Base-by-base conservation (phyloP, 2,113 vertebrate species). In the Erpornis zantholeuca region DNA sequence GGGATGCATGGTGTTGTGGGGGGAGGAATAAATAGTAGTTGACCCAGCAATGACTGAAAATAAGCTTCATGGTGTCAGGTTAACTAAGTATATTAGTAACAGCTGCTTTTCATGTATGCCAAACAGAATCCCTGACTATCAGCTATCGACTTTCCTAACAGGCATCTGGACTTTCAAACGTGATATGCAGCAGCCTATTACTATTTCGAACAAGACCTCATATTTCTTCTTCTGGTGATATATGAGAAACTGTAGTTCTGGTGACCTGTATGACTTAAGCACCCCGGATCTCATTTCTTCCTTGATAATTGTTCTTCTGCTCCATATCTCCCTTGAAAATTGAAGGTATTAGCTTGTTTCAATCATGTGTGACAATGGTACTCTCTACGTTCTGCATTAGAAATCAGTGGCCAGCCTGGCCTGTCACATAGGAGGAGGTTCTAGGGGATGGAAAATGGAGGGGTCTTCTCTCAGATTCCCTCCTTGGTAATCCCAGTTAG, bases 231-330 rank as follows among this genome's bases (percentile, higher is more conserved):
- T 81, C 76, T 94, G 42, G 35, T 89, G 77, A 84, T 96, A 87
- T 10, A 88, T 52, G 82, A 91, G 84, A 91, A 94, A 91, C 54
- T 88, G 66, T 22, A 85, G 1, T 90, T 94, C 75, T 94, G 71
- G 54, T 96, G 94, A 94, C 94, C 89, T 85, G 16, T 44, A 65
- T 69, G 71, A 69, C 82, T 89, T 96, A 88, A 95, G 78, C 59
- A 65, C 70, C 45, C 79, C 93, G 84, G 78, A 91, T 92, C 82
- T 91, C 78, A 82, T 93, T 95, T 96, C 82, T 93, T 94, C 59
- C 54, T 80, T 77, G 79, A 91, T 96, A 88, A 96, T 90, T 94
- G 78, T 95, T 95, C 95, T 72, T 91, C 79, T 94, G 63, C 68
- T 91, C 28, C 12, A 8, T 61, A 95, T 92, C 63, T 95, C 79